Evolutionary conservation across 2,797 vertebrate species (phyloP).

Genomic region (Anguilla anguilla): DNA sequence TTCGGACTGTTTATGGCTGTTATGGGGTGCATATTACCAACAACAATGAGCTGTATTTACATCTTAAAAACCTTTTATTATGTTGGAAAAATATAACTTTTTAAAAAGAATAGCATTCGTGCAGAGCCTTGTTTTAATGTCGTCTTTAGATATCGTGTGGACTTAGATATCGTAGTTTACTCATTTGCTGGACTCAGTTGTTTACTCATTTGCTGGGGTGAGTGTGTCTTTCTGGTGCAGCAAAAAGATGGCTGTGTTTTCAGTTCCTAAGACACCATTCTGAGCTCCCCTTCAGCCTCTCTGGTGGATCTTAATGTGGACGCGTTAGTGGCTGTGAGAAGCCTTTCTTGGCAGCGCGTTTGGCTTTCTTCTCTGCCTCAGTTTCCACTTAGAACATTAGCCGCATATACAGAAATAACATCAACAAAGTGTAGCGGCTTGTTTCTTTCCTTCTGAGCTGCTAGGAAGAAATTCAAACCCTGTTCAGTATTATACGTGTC

Average conservation of each 20-base stretch:
- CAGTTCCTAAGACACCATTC: background rate
- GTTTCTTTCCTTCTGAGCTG: background rate
- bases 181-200: background rate
- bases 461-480: background rate
- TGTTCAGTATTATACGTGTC: background rate
- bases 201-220: background rate
- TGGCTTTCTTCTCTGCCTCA: background rate
- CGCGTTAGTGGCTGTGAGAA: background rate
- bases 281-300: background rate
- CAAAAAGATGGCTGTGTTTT: background rate
- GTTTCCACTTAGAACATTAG: background rate
- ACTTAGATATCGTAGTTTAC: background rate
- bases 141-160: background rate
- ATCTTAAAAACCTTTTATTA: background rate
- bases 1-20: background rate
- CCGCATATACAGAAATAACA: background rate
- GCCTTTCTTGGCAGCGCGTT: background rate
- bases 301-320: background rate
- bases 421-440: background rate
- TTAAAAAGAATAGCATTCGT: background rate
- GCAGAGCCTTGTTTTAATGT: background rate
- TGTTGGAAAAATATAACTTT: background rate
- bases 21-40: background rate
- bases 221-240: background rate
- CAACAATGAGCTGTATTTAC: background rate